Conservation (phyloP, 1,140 invertebrate genomes). For the Drosophila tropicalis region DNA sequence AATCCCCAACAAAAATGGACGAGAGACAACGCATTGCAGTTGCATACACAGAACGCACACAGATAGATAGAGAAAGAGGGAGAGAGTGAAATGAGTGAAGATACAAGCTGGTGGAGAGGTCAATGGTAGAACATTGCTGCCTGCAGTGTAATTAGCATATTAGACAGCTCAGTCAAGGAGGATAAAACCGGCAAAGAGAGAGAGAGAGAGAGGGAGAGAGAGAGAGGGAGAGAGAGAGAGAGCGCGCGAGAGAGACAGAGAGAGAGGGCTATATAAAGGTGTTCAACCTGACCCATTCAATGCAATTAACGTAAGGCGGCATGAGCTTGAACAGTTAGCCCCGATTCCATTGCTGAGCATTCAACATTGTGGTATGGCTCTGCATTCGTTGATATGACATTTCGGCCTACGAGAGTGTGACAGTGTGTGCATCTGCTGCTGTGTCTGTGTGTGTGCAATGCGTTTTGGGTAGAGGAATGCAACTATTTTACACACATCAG, state of each 20-base stretch:
- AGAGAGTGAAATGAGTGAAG: background rate
- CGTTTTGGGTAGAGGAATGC: slow-evolving; percentile 16
- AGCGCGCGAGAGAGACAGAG: too few species aligned
- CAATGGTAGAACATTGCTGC: slow-evolving; percentile 42
- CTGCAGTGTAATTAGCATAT: slow-evolving; percentile 81
- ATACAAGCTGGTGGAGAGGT: background rate
- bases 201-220: background rate
- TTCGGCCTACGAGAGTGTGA: slow-evolving; percentile 41
- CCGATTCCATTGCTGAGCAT: slow-evolving; percentile 22
- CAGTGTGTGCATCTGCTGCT: slow-evolving; percentile 29
- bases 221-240: too few species aligned
- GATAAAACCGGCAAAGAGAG: slow-evolving; percentile 16
- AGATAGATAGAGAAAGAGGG: background rate
- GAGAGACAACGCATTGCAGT: slow-evolving; percentile 72
- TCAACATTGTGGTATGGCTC: slow-evolving; percentile 25
- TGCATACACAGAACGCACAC: slow-evolving; percentile 28
- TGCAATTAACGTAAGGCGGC: slow-evolving; percentile 76
- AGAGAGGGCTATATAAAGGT: slow-evolving; percentile 1
- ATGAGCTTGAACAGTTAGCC: slow-evolving; percentile 38
- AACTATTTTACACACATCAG: slow-evolving; percentile 42
- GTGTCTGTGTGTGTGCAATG: background rate
- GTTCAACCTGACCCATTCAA: slow-evolving; percentile 64
- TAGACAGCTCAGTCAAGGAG: slow-evolving; percentile 65
- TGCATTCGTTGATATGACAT: slow-evolving; percentile 73
- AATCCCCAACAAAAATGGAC: slow-evolving; percentile 70